Evolutionary conservation across 2,113 vertebrate genomes (phyloP).

Genomic region (Fulica atra): DNA sequence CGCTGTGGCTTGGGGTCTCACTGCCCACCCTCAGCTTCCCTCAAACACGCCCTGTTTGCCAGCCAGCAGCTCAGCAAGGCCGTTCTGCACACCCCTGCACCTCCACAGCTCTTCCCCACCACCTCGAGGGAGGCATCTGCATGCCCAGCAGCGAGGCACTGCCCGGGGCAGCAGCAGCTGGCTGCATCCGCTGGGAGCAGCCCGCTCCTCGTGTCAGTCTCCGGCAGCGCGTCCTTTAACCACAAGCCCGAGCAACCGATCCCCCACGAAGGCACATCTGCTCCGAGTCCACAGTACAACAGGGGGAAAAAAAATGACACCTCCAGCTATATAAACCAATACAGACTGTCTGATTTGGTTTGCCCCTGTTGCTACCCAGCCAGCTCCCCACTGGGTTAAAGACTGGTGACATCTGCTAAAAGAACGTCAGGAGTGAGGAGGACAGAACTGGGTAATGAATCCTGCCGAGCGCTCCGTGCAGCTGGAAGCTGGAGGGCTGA

Average conservation of each 20-base stretch:
- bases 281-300: constrained; percentile 76
- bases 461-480: not conserved
- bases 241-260: constrained; percentile 29
- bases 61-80: not conserved
- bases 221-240: constrained; percentile 13
- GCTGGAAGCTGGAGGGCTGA: not conserved
- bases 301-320: constrained; percentile 67
- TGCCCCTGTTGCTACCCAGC: constrained; percentile 70
- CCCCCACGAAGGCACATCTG: constrained; percentile 77
- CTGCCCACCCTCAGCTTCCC: not conserved
- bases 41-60: rapidly evolving
- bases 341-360: constrained; percentile 73
- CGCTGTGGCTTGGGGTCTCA: rapidly evolving
- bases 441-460: constrained; percentile 34
- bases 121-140: not conserved
- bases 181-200: not conserved
- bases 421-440: constrained; percentile 34
- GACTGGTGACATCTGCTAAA: constrained; percentile 73
- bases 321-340: constrained; percentile 73
- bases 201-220: constrained; percentile 9
- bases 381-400: constrained; percentile 70
- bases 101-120: too few species aligned
- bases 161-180: not conserved
- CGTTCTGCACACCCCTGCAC: not conserved
- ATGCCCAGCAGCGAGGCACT: not conserved